phyloP scores from a whole-genome alignment of 1,140 invertebrate genomes.

The Drosophila arawakana region DNA sequence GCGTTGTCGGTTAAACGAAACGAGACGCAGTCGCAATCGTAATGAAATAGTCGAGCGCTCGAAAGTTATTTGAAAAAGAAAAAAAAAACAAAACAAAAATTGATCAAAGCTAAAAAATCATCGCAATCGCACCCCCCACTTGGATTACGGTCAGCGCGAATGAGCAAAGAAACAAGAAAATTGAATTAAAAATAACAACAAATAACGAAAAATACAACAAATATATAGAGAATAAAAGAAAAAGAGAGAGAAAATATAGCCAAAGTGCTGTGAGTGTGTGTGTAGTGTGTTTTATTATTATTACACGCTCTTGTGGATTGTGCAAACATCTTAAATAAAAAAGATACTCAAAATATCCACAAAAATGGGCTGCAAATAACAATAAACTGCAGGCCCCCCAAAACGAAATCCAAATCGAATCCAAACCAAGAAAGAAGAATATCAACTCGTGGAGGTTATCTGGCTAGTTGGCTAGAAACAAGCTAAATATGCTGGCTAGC shows the following conservation, averaged over 20 bases:
- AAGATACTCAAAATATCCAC: conserved; percentile 51
- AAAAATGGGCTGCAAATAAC: conserved; percentile 68
- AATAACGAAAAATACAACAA: conserved; percentile 24
- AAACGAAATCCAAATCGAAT: conserved; percentile 19
- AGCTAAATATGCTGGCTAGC: conserved; percentile 68
- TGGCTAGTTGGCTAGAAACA: conserved; percentile 30
- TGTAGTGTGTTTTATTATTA: conserved; percentile 53
- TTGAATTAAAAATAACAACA: conserved; percentile 44
- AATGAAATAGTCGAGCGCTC: conserved; percentile 43
- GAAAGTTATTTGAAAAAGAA: conserved; percentile 47
- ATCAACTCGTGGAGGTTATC: conserved; percentile 12
- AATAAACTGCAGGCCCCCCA: conserved; percentile 34
- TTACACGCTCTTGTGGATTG: conserved; percentile 52
- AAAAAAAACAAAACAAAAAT: conserved; percentile 20
- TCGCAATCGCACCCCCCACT: conserved; percentile 70
- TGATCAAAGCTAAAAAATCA: conserved; percentile 55
- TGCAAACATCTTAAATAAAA: conserved; percentile 48
- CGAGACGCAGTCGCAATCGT: conserved; percentile 37
- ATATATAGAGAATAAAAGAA: conserved; percentile 14
- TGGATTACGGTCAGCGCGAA: conserved; percentile 82
- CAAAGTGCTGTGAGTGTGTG: conserved; percentile 42
- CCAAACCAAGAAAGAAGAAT: conserved; percentile 17
- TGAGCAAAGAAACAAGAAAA: conserved; percentile 53
- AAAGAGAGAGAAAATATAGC: conserved; percentile 38
- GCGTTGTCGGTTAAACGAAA: conserved; percentile 57